These are phyloP conservation scores for Hipparchia sbordonii DNA, from an alignment of 2,888 invertebrate species.

Conservation along the genomic window DNA sequence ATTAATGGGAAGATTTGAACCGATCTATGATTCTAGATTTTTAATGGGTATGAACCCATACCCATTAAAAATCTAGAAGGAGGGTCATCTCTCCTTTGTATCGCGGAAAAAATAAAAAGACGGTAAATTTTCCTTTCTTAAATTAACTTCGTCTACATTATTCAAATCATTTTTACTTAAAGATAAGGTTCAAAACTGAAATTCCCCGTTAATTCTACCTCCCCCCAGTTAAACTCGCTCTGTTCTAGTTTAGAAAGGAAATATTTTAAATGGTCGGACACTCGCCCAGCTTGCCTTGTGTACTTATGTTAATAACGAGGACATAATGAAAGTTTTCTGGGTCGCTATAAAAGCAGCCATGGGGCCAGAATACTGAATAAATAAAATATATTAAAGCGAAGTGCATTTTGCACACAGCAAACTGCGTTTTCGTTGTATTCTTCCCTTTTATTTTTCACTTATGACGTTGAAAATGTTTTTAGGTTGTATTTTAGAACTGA, in stretches of 20 bases:
- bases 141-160: neutral
- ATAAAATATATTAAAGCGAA: constrained; percentile 24
- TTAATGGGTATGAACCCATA: no score
- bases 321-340: constrained; percentile 26
- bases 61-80: no score
- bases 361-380: constrained; percentile 21
- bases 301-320: constrained; percentile 27
- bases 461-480: neutral
- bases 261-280: constrained; percentile 22
- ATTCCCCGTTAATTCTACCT: neutral
- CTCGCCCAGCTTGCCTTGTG: constrained; percentile 14
- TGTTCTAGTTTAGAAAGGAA: constrained; percentile 23
- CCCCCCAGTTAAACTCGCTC: neutral
- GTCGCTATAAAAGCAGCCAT: constrained; percentile 21
- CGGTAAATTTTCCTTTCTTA: neutral
- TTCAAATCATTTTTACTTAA: neutral
- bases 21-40: no score
- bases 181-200: neutral
- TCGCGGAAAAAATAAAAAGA: no score
- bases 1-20: no score
- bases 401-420: constrained; percentile 13
- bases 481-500: neutral
- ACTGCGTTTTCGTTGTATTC: constrained; percentile 8
- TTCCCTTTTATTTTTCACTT: constrained; percentile 8
- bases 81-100: no score